Evolutionary conservation across 2,113 vertebrate species (phyloP), one percentile per base, ranked within the genome.

Genomic region (Sorex araneus): DNA sequence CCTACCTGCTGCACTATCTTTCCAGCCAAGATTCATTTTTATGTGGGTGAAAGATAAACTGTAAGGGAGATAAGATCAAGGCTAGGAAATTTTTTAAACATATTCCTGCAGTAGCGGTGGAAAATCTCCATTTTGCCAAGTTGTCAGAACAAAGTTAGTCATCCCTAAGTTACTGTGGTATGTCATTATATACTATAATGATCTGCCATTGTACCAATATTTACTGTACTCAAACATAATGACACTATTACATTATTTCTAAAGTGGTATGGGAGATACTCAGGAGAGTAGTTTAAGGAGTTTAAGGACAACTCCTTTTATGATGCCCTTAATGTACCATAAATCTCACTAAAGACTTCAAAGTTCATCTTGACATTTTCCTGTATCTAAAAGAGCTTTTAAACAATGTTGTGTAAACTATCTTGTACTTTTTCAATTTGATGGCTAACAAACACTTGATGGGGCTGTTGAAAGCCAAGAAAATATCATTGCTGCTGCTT

Each of bases 321-420:
- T 57, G 67, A 92, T 81, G 57, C 4, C 30, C 86, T 94, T 89
- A 84, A 40, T 34, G 43, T 89, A 54, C 45, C 57, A 94, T 90
- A 92, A 92, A 90, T 93, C 36, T 66, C 90, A 92, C 87, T 89
- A 45, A 87, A 91, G 76, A 81, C 47, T 93, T 87, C 3, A 67
- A 69, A 28, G 19, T 81, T 91, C 66, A 90, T 89, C 71, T 76
- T 54, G 6, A 66, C 82, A 36, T 80, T 92, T 93, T 78, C 57
- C 79, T 90, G 78, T 40, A 82, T 94, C 78, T 64, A 74, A 91
- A 23, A 93, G 91, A 66, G 60, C 64, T 87, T 90, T 91, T 89
- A 87, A 63, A 19, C 66, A 50, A 47, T 43, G 57, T 69, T 70
- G 70, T 43, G 86, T 92, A 43, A 89, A 96, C 87, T 54, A 54